These are phyloP conservation scores for Apus apus DNA, from an alignment of 2,113 vertebrate genomes.

Conservation along the genomic window DNA sequence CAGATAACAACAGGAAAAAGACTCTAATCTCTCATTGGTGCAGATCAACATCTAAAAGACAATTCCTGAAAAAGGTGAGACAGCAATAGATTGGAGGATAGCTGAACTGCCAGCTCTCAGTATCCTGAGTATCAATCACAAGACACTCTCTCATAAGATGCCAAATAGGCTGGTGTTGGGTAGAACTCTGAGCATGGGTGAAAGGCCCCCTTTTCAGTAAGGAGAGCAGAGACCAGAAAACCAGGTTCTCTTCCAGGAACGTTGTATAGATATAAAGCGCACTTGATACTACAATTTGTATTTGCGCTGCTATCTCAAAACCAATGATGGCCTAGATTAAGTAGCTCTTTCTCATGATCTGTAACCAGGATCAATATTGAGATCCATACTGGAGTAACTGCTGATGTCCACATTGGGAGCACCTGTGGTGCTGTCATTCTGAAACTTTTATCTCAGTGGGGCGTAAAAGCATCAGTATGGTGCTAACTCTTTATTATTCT, in stretches of 20 bases:
- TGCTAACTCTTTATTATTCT: conserved; percentile 21
- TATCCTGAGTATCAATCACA: neutral
- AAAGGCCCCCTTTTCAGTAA: neutral
- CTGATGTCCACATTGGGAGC: neutral
- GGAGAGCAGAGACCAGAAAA: neutral
- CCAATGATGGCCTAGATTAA: neutral
- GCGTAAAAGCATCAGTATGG: neutral
- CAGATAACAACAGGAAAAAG: neutral
- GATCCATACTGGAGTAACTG: neutral
- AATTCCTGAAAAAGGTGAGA: neutral
- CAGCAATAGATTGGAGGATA: neutral
- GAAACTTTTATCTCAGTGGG: neutral
- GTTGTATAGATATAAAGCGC: fast-evolving
- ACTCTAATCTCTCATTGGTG: fast-evolving
- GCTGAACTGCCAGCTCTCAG: neutral
- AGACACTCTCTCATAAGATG: neutral
- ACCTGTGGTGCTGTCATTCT: neutral
- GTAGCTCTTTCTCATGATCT: neutral
- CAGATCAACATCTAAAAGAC: neutral
- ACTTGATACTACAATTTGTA: neutral
- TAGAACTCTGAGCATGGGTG: neutral
- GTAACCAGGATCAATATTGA: neutral
- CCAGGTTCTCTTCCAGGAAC: neutral
- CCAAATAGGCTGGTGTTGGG: neutral
- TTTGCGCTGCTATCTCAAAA: neutral